phyloP scores from a whole-genome alignment of 1,140 invertebrate species.

The Notospermus geniculatus region DNA sequence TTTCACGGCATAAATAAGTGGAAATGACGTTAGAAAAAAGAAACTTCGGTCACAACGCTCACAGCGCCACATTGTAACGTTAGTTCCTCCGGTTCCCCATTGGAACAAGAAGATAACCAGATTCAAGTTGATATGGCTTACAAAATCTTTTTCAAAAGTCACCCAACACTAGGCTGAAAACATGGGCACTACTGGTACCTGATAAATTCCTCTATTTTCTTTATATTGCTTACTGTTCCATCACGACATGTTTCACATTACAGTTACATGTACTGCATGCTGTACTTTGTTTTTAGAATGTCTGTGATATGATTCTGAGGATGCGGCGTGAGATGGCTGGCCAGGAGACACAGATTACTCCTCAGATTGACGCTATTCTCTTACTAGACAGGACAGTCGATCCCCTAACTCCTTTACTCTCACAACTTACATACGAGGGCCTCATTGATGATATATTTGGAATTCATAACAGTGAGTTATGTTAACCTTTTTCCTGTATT shows the following conservation, averaged over 20 bases:
- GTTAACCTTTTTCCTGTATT: conserved; percentile 1
- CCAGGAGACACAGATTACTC: conserved; percentile 55
- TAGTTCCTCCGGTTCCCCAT: too few species aligned
- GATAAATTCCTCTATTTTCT: too few species aligned
- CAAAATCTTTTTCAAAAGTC: too few species aligned
- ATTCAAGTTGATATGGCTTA: too few species aligned
- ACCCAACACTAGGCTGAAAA: too few species aligned
- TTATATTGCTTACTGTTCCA: conserved; percentile 1
- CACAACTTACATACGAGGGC: conserved; percentile 96
- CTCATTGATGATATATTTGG: conserved; percentile 87
- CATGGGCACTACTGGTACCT: too few species aligned
- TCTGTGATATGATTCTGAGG: conserved; percentile 81
- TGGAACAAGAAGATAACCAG: too few species aligned
- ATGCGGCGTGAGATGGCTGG: conserved; percentile 69
- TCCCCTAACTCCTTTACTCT: conserved; percentile 85
- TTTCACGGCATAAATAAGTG: too few species aligned
- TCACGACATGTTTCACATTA: background rate
- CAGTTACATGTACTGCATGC: background rate
- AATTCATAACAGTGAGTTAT: conserved; percentile 62
- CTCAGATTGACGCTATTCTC: conserved; percentile 83
- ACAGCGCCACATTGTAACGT: too few species aligned
- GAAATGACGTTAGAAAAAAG: too few species aligned
- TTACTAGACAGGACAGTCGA: conserved; percentile 86
- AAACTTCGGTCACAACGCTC: too few species aligned
- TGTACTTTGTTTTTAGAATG: conserved; percentile 60